Evolutionary conservation across 2,113 vertebrate species (phyloP), one percentile per base, ranked within the genome.

Genomic region (Motacilla alba): DNA sequence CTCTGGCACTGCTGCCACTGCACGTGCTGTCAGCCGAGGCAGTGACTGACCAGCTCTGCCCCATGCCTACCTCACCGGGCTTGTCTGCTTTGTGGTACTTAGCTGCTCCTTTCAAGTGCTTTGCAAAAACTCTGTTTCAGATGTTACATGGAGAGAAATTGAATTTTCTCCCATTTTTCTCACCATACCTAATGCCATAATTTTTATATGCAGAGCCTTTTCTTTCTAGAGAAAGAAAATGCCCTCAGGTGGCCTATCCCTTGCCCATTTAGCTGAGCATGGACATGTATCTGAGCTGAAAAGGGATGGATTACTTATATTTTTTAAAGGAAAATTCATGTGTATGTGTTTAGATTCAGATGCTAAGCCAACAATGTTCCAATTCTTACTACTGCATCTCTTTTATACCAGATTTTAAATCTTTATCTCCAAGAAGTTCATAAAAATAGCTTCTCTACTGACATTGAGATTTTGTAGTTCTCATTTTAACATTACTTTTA

Each of bases 21-120:
- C 39, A 16, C 15, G 5, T 9, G 4, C 50, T 67, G 23, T 50
- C n/a, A 15, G 21, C 27, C 23, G 22, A 43, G 53, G 30, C 62
- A 47, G 15, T 0, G 0, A 1, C 8, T 67, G 18, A 10, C 10
- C 13, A 8, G 13, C 7, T 30, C 11, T 59, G 30, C 28, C 46
- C 33, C 0, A 0, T 37, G 26, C 33, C 44, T 12, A 5, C 22
- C 7, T 67, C 22, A 18, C 19, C 1, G 2, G 9, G 6, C 33
- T 78, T 13, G 1, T 47, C 39, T 49, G 10, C 12, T 69, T 81
- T 63, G 18, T 75, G 43, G 3, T 43, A 13, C 16, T 56, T 49
- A 20, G 2, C 33, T 56, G 16, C 50, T 55, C 12, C 24, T 44
- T 15, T 27, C 14, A 26, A 28, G 31, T 37, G 21, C 39, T 63